phyloP scores from a whole-genome alignment of 2,113 vertebrate species.

The Brachyhypopomus occidentalis region DNA sequence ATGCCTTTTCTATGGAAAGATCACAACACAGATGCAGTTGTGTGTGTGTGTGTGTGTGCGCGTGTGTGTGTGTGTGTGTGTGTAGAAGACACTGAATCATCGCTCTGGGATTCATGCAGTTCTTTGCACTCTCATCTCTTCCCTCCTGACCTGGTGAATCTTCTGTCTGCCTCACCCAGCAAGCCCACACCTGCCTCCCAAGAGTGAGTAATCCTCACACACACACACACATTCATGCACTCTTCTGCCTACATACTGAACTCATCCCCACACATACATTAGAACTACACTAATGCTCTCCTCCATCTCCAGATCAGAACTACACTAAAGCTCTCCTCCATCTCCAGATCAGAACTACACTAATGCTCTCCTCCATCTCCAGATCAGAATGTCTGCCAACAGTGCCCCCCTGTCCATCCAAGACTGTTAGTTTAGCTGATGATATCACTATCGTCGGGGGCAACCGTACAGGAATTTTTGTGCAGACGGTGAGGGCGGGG shows the following conservation, averaged over 20 bases:
- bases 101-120: conserved; percentile 67
- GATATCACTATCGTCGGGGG: conserved; percentile 80
- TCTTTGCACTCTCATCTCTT: conserved; percentile 70
- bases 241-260: no score
- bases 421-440: conserved; percentile 70
- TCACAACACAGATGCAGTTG: no score
- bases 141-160: conserved; percentile 67
- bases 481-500: conserved; percentile 81
- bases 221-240: no score
- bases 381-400: conserved; percentile 55
- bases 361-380: background rate
- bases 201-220: background rate
- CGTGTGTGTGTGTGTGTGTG: conserved; percentile 44
- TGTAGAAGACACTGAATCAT: conserved; percentile 64
- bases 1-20: no score
- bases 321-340: no score
- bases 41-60: conserved; percentile 19
- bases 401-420: conserved; percentile 47
- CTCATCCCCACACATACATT: no score
- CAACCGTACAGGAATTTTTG: conserved; percentile 81
- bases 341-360: no score
- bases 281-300: no score
- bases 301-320: no score
- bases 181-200: conserved; percentile 12
- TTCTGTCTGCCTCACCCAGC: conserved; percentile 38